phyloP scores from a whole-genome alignment of 2,113 vertebrate species.

The Alouatta palliata region DNA sequence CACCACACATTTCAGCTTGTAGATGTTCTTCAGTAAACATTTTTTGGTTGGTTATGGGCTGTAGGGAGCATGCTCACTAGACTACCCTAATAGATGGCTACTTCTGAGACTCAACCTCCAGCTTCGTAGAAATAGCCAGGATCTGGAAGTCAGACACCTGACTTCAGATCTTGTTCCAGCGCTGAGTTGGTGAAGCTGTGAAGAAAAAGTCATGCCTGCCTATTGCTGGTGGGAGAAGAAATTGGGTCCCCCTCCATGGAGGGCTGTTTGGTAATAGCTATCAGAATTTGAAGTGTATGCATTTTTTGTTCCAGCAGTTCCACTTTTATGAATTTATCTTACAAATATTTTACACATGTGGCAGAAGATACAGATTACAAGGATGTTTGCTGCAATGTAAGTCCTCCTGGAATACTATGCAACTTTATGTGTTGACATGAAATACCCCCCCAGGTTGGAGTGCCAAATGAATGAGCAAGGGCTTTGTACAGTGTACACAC shows the following conservation, averaged over 20 bases:
- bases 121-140: background rate
- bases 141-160: background rate
- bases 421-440: background rate
- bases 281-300: background rate
- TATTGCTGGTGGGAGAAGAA: background rate
- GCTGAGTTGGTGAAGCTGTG: background rate
- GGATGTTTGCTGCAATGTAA: too few species aligned
- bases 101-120: background rate
- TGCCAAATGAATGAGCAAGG: too few species aligned
- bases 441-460: background rate
- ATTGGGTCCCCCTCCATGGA: background rate
- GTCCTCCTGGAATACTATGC: background rate
- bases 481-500: rapidly evolving
- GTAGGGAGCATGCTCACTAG: too few species aligned
- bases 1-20: too few species aligned
- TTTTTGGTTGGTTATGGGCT: too few species aligned
- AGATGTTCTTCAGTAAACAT: background rate
- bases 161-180: background rate
- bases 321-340: background rate
- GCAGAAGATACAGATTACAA: background rate
- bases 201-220: background rate
- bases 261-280: background rate
- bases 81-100: background rate
- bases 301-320: background rate
- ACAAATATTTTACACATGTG: background rate